A percentile compares a stretch with the other conserved stretches of the same genome.
These are phyloP conservation scores for Himantopus leucocephalus DNA, from an alignment of 2,113 vertebrate species.

Conservation along the genomic window DNA sequence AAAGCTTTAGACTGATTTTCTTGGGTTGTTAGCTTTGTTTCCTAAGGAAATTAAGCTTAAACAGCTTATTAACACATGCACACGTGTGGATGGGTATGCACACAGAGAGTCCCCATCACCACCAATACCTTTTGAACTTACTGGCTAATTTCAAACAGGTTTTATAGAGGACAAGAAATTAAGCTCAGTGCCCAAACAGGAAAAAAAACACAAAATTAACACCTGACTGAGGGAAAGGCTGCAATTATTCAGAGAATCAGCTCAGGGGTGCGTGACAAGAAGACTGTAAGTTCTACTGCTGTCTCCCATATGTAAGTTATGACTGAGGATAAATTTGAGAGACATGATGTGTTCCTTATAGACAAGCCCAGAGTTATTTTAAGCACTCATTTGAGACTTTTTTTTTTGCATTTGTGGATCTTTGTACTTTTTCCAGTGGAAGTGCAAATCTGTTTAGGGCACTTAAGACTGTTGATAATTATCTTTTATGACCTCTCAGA, in stretches of 20 bases:
- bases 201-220: neutral
- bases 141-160: neutral
- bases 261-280: neutral
- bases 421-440: neutral
- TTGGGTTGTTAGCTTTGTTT: neutral
- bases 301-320: neutral
- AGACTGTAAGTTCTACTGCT: neutral
- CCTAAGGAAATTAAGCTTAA: neutral
- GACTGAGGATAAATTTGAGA: neutral
- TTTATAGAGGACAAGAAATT: neutral
- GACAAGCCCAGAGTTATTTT: neutral
- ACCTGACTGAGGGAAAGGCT: neutral
- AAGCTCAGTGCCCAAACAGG: neutral
- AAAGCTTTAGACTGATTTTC: neutral
- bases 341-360: neutral
- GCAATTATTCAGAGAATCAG: neutral
- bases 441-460: neutral
- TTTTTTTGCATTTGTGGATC: neutral
- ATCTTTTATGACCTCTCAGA: neutral
- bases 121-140: neutral
- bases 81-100: neutral
- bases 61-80: neutral
- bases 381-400: neutral
- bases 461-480: neutral
- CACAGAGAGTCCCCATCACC: neutral